These are phyloP conservation scores for Augiades crinisus DNA, from an alignment of 2,888 invertebrate species.

Conservation along the genomic window DNA sequence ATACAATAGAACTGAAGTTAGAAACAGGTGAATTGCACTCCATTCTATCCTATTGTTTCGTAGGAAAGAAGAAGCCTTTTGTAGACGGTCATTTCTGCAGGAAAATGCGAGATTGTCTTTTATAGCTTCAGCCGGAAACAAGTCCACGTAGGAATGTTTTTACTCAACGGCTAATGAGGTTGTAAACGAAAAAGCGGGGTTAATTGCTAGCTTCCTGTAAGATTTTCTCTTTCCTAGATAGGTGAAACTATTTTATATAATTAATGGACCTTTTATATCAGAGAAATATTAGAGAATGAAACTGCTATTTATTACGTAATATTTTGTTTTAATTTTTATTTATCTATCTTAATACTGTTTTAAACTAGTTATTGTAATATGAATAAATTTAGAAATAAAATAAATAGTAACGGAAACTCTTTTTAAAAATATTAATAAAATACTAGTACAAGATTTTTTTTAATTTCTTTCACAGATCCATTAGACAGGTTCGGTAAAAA, in stretches of 20 bases:
- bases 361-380: no score
- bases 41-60: conserved; percentile 15
- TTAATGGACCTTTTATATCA: background rate
- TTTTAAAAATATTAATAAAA: no score
- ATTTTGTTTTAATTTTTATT: no score
- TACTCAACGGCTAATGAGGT: conserved; percentile 23
- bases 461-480: no score
- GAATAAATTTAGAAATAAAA: no score
- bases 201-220: conserved; percentile 13
- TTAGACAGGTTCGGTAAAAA: no score
- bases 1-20: background rate
- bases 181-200: conserved; percentile 17
- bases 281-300: no score
- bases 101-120: conserved; percentile 24
- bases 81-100: conserved; percentile 25
- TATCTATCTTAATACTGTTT: no score
- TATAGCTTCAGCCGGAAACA: conserved; percentile 20
- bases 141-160: conserved; percentile 15
- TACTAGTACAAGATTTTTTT: no score
- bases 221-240: background rate
- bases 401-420: no score
- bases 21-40: conserved; percentile 8
- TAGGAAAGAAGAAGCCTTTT: conserved; percentile 18
- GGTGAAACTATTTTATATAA: background rate
- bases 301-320: no score